These are phyloP conservation scores for Podocnemis expansa DNA, from an alignment of 2,113 vertebrate species.

Conservation along the genomic window DNA sequence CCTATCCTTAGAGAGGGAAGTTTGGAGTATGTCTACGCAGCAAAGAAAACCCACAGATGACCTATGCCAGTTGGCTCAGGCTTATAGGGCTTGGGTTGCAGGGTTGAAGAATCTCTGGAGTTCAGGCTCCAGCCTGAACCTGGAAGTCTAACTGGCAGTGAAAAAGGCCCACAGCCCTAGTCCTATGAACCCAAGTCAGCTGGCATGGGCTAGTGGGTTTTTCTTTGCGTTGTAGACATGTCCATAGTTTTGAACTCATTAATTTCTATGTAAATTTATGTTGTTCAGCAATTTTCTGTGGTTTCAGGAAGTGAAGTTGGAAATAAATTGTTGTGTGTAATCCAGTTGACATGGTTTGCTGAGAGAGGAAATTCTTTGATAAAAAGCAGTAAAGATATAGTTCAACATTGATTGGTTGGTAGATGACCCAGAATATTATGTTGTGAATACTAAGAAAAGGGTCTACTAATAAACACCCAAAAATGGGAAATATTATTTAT, in stretches of 20 bases:
- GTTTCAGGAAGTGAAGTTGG: neutral
- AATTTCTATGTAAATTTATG: neutral
- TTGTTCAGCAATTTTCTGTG: neutral
- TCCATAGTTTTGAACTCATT: neutral
- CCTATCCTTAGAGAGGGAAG: neutral
- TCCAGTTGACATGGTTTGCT: neutral
- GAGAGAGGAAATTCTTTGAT: neutral
- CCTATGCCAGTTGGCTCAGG: neutral
- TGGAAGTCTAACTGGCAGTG: neutral
- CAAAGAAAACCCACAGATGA: neutral
- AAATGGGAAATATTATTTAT: neutral
- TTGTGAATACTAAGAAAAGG: neutral
- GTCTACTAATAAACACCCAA: neutral
- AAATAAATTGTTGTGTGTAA: neutral
- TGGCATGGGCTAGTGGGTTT: neutral
- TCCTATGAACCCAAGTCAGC: neutral
- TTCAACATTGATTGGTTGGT: neutral
- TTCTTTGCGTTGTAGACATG: neutral
- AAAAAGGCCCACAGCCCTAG: neutral
- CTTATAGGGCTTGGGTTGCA: neutral
- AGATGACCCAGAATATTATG: neutral
- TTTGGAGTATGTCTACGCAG: neutral
- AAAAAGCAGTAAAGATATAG: neutral
- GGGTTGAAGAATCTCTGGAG: neutral
- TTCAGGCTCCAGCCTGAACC: neutral